Conservation (phyloP, 2,113 vertebrate genomes). For the Callaeas wilsoni region DNA sequence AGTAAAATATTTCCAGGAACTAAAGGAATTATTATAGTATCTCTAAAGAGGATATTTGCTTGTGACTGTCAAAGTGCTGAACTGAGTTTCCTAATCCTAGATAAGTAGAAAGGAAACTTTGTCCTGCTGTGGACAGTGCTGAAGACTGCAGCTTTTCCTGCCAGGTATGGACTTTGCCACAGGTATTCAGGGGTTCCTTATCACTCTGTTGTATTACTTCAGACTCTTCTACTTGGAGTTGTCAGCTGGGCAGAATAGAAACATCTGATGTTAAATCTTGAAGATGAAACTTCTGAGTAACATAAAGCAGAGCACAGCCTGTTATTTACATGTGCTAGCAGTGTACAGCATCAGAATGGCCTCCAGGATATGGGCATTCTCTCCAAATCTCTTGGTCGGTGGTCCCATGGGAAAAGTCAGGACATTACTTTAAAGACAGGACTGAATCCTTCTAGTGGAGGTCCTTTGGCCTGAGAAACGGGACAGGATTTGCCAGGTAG, state of each 20-base stretch:
- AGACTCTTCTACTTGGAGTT: neutral
- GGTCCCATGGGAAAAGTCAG: neutral
- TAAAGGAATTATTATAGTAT: neutral
- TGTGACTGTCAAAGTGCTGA: neutral
- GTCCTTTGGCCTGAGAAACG: neutral
- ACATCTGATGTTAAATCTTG: neutral
- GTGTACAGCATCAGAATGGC: accelerated
- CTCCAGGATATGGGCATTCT: neutral
- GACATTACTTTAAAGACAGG: neutral
- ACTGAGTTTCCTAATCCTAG: neutral
- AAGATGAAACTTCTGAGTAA: neutral
- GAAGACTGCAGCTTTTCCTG: neutral
- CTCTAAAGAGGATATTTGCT: neutral
- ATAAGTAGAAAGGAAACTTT: neutral
- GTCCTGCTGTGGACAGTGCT: neutral
- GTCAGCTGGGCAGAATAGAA: neutral
- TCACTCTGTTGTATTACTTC: neutral
- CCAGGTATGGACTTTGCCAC: neutral
- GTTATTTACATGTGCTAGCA: neutral
- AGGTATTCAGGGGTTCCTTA: neutral
- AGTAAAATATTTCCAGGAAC: neutral
- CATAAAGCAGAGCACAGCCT: neutral
- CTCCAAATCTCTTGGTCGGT: neutral
- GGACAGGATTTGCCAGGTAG: neutral
- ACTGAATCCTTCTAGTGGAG: neutral